Evolutionary conservation across 2,888 invertebrate species (phyloP), one percentile per base, ranked within the genome.

Genomic region (Willowsia nigromaculata): DNA sequence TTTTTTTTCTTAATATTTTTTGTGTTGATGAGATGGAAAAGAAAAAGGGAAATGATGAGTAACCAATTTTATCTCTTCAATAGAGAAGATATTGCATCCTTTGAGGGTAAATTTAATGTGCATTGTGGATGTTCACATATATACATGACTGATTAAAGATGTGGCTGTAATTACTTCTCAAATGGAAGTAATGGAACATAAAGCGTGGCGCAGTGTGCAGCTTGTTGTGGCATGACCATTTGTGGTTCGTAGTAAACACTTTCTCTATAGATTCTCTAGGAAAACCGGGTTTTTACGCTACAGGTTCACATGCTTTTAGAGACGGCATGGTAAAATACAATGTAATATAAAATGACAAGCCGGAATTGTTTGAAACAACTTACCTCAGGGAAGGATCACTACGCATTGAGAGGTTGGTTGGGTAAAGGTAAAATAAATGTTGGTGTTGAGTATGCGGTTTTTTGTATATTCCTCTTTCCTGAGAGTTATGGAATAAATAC

Each of bases 351-450:
- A 68, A 68, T 68, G 18, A 37, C 33, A 68, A 37, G 65, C 37
- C 33, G 18, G n/a, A 68, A 4, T 68, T 37, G 65, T 68, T 68
- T 37, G 37, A 30, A 68, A 37, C 65, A 37, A 40, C 86, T 86
- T 86, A 86, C 86, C 86, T 80, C 47, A 86, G 78, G 78, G 80
- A 85, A 74, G 78, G 80, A 86, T 62, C 43, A 78, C 85, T 85
- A 85, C 85, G 76, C 68, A 62, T 15, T 53, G 84, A 76, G n/a
- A 59, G 30, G 76, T 74, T 74, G 40, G 83, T 13, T 50, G 81
- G 56, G 56, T 33, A 37, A 74, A 85, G 74, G 85, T 78, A 25
- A 53, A 47, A 85, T 27, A 85, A 85, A 83, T 62, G 56, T 22
- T n/a, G 30, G 37, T 43, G 18, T 6, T 37, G n/a, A 47, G 43